Base-by-base conservation (phyloP, 2,113 vertebrate genomes). In the Zosterops borbonicus region DNA sequence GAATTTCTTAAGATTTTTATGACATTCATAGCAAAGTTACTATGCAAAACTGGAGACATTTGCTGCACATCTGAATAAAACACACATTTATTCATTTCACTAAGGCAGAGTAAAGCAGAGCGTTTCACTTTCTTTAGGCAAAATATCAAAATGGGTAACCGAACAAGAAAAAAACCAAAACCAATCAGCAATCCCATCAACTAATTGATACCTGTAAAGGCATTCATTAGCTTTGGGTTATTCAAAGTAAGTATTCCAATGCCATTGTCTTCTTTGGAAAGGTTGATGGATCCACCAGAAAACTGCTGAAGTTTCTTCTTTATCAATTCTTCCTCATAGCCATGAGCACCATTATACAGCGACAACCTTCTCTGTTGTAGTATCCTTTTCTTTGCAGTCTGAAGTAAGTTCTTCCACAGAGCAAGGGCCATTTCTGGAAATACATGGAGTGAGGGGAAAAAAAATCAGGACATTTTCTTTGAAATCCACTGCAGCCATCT, bases 201-300 rank as follows among this genome's bases (percentile, higher is more conserved):
- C 5, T 17, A 76, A 56, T 53, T 35, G 47, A 31, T 98, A 99
- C 99, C 99, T 93, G 99, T 98, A 94, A 99, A 98, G 21, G 99
- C 99, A 77, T 99, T 99, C 99, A 98, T 99, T 89, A 98, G 98
- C 64, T 96, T 96, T 1, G 99, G 98, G 94, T 99, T 98, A 97
- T 99, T 99, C 93, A 99, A 73, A 22, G 98, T 99, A 81, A 99
- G 98, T 67, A 99, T 97, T 16, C 98, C 99, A 60, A 99, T 97
- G 73, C 99, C 99, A 79, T 89, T 97, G 63, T 98, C 97, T 55
- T 98, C 97, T 95, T 98, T 99, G 93, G 97, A 96, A 74, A 99
- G 98, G 86, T 98, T 97, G 47, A 99, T 29, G 11, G 99, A 99
- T 83, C 99, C 99, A 79, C 99, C 99, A 63, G 97, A 71, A 94